Evolutionary conservation across 1,140 invertebrate species (phyloP).

Genomic region (Brachionus manjavacas): DNA sequence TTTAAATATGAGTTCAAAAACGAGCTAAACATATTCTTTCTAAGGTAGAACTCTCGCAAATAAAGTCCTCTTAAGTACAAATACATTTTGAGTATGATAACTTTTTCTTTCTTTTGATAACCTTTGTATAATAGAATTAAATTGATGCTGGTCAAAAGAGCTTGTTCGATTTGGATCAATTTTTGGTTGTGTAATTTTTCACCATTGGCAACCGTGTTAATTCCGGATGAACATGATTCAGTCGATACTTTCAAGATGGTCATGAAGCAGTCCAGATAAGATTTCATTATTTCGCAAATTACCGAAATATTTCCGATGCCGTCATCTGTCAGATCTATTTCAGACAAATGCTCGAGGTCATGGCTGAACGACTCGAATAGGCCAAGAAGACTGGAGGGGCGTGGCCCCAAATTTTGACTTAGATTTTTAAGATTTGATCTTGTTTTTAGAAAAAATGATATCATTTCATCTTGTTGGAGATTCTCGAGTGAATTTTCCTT

Average conservation of each 20-base stretch:
- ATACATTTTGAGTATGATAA: conserved; percentile 19
- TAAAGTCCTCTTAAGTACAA: conserved; percentile 22
- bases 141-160: not conserved
- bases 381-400: not conserved
- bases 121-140: conserved; percentile 31
- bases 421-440: conserved; percentile 15
- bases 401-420: not conserved
- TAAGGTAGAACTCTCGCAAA: conserved; percentile 5
- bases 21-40: conserved; percentile 20
- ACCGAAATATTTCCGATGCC: not conserved
- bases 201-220: not conserved
- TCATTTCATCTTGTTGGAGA: not conserved
- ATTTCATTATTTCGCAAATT: conserved; percentile 26
- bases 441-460: conserved; percentile 27
- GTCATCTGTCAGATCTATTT: not conserved
- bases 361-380: not conserved
- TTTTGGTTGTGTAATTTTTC: conserved; percentile 29
- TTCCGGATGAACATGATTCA: not conserved
- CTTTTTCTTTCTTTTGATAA: conserved; percentile 2
- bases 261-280: not conserved
- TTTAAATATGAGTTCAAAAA: conserved; percentile 31
- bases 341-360: not conserved
- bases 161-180: conserved; percentile 27
- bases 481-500: not conserved
- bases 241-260: not conserved